A percentile compares a stretch with the other conserved stretches of the same genome.
Conservation (phyloP, 2,888 invertebrate genomes). For the Pollenia amentaria region DNA sequence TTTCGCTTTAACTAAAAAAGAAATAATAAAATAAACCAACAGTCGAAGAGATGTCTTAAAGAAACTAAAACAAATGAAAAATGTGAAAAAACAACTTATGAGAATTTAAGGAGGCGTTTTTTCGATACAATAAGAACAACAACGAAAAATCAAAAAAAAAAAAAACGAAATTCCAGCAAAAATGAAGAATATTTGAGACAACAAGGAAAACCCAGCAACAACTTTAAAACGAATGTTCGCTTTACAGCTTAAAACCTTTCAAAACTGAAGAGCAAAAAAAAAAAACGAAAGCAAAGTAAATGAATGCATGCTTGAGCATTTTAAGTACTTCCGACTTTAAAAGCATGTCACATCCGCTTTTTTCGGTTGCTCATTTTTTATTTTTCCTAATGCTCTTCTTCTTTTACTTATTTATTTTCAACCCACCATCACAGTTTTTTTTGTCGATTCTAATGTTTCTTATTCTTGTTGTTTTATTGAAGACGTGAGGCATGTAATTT, state of each 20-base stretch:
- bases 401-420: not conserved
- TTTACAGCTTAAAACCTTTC: conserved; percentile 9
- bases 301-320: conserved; percentile 81
- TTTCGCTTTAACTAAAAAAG: too few species aligned
- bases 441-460: conserved; percentile 15
- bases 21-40: not conserved
- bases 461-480: conserved; percentile 75
- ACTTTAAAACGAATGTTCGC: conserved; percentile 16
- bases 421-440: conserved; percentile 33
- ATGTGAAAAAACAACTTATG: conserved; percentile 47
- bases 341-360: conserved; percentile 84
- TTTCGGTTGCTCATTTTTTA: conserved; percentile 65
- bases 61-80: conserved; percentile 13
- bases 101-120: conserved; percentile 59
- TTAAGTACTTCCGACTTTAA: conserved; percentile 84
- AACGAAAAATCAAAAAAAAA: conserved; percentile 23
- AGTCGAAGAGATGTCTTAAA: conserved; percentile 17
- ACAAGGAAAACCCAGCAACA: conserved; percentile 32
- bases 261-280: not conserved
- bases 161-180: conserved; percentile 27
- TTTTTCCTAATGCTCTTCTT: conserved; percentile 24
- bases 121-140: conserved; percentile 15
- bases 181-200: conserved; percentile 31
- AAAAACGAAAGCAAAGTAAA: conserved; percentile 52
- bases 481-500: conserved; percentile 79